Evolutionary conservation across 2,888 invertebrate species (phyloP), one percentile per base, ranked within the genome.

Genomic region (Stegophylla sp.): DNA sequence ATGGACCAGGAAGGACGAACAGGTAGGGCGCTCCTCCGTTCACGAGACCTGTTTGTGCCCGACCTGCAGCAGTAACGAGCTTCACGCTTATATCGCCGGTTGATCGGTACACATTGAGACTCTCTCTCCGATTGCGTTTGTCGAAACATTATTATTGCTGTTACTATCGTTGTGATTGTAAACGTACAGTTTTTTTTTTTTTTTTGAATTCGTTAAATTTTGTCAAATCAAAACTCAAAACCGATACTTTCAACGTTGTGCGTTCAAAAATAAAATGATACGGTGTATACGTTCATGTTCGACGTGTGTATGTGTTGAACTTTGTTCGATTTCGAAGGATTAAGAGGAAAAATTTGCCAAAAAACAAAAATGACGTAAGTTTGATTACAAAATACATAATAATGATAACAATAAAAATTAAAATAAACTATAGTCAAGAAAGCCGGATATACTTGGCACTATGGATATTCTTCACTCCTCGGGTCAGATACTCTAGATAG

Each of bases 1-100:
- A 77, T 67, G 67, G 77, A 69, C 77, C 77, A 77, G 77, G 77
- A 77, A 77, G 77, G 77, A 77, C 77, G 76, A 67, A 77, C 77
- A 28, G 77, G 77, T 77, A 77, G 77, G 77, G 77, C 77, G 77
- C 77, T 77, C 67, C 67, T 59, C 75, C 77, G 41, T 59, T 53
- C 66, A 41, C 64, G 53, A 74, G 56, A 69, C 77, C 67, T 43
- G 77, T 77, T 67, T 41, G 45, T 13, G 45, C 43, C 23, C 66
- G n/a, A 56, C 10, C 66, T 5, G 67, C 59, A 59, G 66, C 77
- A 77, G 77, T 77, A 69, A 77, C 67, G 77, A 77, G 77, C 77
- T 69, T 69, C 77, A 45, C 77, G 77, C 77, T 23, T 45, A 59
- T 59, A 59, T 67, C 67, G 77, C 28, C 77, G 77, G 77, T 77